Conservation (phyloP, 2,797 vertebrate species). For the Sandelia bainsii region DNA sequence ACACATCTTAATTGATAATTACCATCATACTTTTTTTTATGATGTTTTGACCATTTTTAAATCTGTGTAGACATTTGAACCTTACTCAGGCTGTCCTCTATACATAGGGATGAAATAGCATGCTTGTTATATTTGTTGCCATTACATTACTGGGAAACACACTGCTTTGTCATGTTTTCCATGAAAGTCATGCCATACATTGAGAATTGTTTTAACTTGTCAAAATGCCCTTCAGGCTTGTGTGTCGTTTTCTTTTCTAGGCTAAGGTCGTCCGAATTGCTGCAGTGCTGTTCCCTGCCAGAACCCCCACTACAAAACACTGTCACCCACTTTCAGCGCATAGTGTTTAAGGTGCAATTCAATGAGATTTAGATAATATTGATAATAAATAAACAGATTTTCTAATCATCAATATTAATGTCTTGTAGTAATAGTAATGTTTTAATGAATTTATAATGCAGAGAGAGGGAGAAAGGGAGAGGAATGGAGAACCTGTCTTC, state of each 20-base stretch:
- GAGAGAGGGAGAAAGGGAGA: no score
- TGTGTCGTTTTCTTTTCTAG: no score
- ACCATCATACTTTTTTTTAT: background rate
- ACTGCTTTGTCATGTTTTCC: slow-evolving; percentile 2
- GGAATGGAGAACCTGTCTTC: no score
- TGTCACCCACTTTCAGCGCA: background rate
- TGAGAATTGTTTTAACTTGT: background rate
- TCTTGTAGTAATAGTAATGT: no score
- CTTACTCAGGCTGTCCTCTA: background rate
- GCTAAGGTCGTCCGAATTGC: no score
- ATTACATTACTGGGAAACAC: slow-evolving; percentile 20
- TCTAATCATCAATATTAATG: background rate
- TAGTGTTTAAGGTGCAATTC: background rate
- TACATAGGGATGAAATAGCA: background rate
- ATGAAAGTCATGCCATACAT: background rate
- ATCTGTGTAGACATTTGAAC: background rate
- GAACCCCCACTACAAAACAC: background rate
- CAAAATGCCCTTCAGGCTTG: background rate
- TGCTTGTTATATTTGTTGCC: slow-evolving; percentile 20
- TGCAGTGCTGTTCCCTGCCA: no score
- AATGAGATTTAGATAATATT: background rate
- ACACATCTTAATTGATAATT: background rate
- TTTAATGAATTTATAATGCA: no score
- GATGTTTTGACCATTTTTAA: background rate
- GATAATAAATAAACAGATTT: background rate